Base-by-base conservation (phyloP, 2,113 vertebrate species). In the Saccopteryx bilineata region DNA sequence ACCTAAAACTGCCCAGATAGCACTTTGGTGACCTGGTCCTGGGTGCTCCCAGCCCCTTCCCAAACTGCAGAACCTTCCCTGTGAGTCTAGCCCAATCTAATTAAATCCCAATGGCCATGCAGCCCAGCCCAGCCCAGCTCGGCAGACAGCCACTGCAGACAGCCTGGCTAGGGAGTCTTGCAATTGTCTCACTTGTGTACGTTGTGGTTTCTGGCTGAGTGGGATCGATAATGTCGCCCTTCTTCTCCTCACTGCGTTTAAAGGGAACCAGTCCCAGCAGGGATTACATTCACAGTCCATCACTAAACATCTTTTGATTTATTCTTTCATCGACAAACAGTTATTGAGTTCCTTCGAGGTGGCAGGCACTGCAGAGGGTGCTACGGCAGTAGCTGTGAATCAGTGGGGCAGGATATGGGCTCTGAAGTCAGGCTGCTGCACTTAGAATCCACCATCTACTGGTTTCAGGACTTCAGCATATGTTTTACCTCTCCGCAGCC, bases 291-390 rank as follows among this genome's bases (percentile, higher is more conserved):
- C 72, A 39, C 58, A 58, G 52, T 23, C 82, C 39, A 60, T 28
- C 39, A 10, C 65, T 0, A 0, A 87, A 60, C 19, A 56, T 52
- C 83, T 90, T 65, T 63, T 84, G 60, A 92, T 94, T 75, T 31
- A 84, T 75, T 76, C 79, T 81, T 82, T 85, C 72, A 87, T 88
- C 66, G 50, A 74, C 61, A 88, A 92, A 85, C 19, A 88, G 91
- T 56, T 24, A 48, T 10, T 31, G 24, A 81, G 60, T 61, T 68
- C 13, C 86, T 68, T 46, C 26, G 69, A n/a, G 46, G 39, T n/a
- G 56, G 9, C 31, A 63, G 92, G n/a, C 9, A 1, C 15, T 14
- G 13, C 18, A 21, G 56, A 46, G n/a, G 33, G 21, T 46, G 28
- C 50, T 28, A n/a, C 33, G 26, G 60, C 24, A 26, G 5, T 33